Percentiles rank a stretch among this genome's conserved stretches.
Evolutionary conservation across 2,888 invertebrate species (phyloP).

Genomic region (Sthenelais limicola): DNA sequence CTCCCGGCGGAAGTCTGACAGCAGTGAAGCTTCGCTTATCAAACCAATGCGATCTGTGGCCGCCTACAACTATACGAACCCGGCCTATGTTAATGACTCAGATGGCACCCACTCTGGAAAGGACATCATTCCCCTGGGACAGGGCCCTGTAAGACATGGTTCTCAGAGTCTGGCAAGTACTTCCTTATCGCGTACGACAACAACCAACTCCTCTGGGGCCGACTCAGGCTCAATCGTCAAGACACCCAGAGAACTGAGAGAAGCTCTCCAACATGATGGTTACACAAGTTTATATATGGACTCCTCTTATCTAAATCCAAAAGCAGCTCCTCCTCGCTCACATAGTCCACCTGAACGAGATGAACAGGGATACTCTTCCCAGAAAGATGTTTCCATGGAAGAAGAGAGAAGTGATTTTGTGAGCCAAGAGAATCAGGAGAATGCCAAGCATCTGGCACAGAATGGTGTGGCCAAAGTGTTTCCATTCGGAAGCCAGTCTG

Average conservation of each 20-base stretch:
- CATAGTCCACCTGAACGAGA: conserved; percentile 23
- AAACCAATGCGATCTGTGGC: not conserved
- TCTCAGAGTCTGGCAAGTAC: not conserved
- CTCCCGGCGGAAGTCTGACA: not conserved
- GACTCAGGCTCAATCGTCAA: not conserved
- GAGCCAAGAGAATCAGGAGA: conserved; percentile 3
- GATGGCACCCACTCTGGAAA: too few relatives aligned
- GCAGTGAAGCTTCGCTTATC: not conserved
- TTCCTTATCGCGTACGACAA: not conserved
- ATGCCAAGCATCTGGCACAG: not conserved
- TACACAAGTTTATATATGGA: conserved; percentile 29
- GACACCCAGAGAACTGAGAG: not conserved
- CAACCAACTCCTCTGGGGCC: not conserved
- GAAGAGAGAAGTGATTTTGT: not conserved
- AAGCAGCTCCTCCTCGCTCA: not conserved
- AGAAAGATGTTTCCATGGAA: too few relatives aligned
- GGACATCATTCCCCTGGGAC: too few relatives aligned
- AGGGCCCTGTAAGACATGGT: not conserved
- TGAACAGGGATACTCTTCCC: not conserved
- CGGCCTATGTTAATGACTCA: conserved; percentile 10
- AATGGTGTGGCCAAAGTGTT: not conserved
- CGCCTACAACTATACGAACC: conserved; percentile 33
- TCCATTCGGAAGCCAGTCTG: not conserved
- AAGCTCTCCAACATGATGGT: not conserved
- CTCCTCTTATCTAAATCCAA: not conserved